phyloP scores from a whole-genome alignment of 2,113 vertebrate species.

The Xenotilapia leptura region DNA sequence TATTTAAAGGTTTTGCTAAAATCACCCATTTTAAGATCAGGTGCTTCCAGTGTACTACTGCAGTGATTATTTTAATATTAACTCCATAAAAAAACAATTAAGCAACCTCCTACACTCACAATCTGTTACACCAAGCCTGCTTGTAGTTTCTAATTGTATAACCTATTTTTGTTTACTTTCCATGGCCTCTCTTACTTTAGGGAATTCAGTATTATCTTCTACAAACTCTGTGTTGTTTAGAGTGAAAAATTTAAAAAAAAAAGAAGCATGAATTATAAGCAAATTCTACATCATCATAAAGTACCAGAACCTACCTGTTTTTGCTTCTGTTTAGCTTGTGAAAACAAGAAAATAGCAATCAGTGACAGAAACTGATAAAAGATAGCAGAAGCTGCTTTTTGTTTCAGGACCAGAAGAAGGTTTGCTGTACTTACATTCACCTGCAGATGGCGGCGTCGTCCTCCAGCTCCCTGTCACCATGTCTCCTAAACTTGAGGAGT shows the following conservation, averaged over 20 bases:
- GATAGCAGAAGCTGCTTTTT: background rate
- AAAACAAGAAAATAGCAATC: constrained; percentile 69
- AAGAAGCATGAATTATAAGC: background rate
- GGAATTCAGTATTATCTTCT: background rate
- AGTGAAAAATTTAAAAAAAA: fast-evolving
- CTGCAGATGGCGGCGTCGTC: constrained; percentile 89
- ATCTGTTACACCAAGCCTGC: background rate
- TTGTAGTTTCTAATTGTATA: background rate
- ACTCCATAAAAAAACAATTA: background rate
- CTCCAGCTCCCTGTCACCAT: constrained; percentile 85
- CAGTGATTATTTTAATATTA: background rate
- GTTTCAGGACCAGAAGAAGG: background rate
- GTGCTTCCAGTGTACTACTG: background rate
- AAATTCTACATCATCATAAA: background rate
- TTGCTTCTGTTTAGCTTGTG: constrained; percentile 96
- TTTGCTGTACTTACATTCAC: constrained; percentile 65
- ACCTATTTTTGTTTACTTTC: background rate
- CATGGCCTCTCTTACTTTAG: background rate
- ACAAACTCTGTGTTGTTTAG: background rate
- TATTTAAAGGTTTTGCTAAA: background rate
- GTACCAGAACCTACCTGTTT: constrained; percentile 82
- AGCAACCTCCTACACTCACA: background rate
- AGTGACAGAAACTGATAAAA: background rate
- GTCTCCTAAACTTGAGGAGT: constrained; percentile 84
- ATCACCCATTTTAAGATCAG: background rate